phyloP scores from a whole-genome alignment of 2,797 vertebrate species.

The Anabas testudineus region DNA sequence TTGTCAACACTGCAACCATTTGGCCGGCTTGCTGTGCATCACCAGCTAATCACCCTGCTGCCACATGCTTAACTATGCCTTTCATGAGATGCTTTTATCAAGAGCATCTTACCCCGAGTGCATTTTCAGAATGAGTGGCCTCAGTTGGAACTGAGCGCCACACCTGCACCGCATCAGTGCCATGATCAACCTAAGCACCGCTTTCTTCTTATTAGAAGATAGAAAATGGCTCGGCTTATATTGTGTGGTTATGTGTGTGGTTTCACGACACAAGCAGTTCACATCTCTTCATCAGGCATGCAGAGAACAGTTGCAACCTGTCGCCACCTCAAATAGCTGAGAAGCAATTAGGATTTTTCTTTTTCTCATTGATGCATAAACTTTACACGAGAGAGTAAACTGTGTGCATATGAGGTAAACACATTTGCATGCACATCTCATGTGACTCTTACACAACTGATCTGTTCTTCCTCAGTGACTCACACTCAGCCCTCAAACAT shows the following conservation, averaged over 20 bases:
- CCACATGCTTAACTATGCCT: constrained; percentile 52
- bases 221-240: constrained; percentile 57
- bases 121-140: constrained; percentile 55
- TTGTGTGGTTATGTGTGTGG: constrained; percentile 35
- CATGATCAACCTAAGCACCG: constrained; percentile 48
- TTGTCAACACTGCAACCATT: constrained; percentile 63
- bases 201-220: constrained; percentile 64
- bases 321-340: constrained; percentile 55
- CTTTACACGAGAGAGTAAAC: constrained; percentile 55
- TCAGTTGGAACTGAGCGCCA: constrained; percentile 45
- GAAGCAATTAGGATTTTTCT: constrained; percentile 67
- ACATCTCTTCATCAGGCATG: constrained; percentile 68
- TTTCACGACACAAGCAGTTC: constrained; percentile 47
- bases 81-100: constrained; percentile 51
- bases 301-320: constrained; percentile 43
- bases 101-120: constrained; percentile 56
- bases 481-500: constrained; percentile 8
- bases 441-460: constrained; percentile 43
- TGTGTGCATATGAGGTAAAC: constrained; percentile 27
- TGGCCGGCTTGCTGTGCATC: constrained; percentile 53
- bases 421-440: constrained; percentile 55
- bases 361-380: constrained; percentile 66
- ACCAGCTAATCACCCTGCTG: constrained; percentile 54
- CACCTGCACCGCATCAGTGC: constrained; percentile 53
- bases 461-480: constrained; percentile 33